These are phyloP conservation scores for Erethizon dorsatum DNA, from an alignment of 2,797 vertebrate genomes.

Conservation along the genomic window DNA sequence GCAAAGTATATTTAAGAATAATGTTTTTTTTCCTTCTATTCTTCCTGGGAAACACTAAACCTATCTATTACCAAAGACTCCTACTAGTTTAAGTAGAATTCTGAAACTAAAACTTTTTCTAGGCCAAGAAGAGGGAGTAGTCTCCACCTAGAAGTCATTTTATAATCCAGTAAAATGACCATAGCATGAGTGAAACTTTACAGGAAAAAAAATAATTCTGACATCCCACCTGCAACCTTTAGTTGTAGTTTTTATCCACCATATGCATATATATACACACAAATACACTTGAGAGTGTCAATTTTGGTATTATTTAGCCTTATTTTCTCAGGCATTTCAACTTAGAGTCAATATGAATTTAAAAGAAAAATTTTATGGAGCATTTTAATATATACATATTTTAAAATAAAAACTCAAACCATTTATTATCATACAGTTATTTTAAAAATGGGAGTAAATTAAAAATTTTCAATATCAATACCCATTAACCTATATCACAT, in stretches of 20 bases:
- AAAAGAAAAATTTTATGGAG: background rate
- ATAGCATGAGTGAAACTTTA: slow-evolving; percentile 60
- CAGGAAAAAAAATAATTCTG: slow-evolving; percentile 42
- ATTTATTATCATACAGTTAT: background rate
- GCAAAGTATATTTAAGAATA: slow-evolving; percentile 73
- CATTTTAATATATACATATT: slow-evolving; percentile 1
- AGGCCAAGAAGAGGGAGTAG: slow-evolving; percentile 64
- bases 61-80: slow-evolving; percentile 75
- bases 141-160: slow-evolving; percentile 24
- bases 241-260: background rate
- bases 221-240: background rate
- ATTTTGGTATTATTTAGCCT: background rate
- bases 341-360: slow-evolving; percentile 1
- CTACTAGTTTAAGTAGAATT: slow-evolving; percentile 75
- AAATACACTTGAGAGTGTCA: background rate
- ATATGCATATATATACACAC: background rate
- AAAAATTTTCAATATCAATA: background rate
- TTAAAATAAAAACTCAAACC: slow-evolving; percentile 47
- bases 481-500: background rate
- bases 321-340: slow-evolving; percentile 52
- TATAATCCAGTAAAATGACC: background rate
- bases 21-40: slow-evolving; percentile 54
- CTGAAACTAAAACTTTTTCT: slow-evolving; percentile 77
- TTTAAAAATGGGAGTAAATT: background rate
- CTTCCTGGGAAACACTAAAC: slow-evolving; percentile 71